phyloP scores from a whole-genome alignment of 2,113 vertebrate species.

The Brachyistius frenatus region DNA sequence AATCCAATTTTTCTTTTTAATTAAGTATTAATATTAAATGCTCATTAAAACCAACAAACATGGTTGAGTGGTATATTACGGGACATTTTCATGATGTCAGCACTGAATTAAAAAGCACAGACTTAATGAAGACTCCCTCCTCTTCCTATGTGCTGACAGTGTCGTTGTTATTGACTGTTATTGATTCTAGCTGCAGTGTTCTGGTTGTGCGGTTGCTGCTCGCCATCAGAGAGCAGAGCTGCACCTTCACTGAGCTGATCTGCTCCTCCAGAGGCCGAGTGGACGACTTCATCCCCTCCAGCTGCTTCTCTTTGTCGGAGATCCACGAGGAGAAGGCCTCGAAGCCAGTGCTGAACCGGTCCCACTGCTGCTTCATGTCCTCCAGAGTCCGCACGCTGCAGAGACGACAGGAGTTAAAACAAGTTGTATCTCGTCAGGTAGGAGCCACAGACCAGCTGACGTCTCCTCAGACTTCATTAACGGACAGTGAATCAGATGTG shows the following conservation, averaged over 20 bases:
- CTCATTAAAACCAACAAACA: too few species aligned
- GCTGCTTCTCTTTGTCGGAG: slow-evolving; percentile 90
- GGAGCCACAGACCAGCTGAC: background rate
- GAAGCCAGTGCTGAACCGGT: slow-evolving; percentile 90
- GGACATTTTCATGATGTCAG: background rate
- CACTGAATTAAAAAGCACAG: slow-evolving; percentile 19
- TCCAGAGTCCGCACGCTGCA: slow-evolving; percentile 92
- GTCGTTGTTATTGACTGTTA: background rate
- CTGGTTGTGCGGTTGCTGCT: slow-evolving; percentile 22
- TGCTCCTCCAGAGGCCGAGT: slow-evolving; percentile 87
- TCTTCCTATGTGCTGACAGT: background rate
- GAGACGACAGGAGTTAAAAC: slow-evolving; percentile 35
- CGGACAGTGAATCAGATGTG: background rate
- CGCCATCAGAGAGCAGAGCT: background rate
- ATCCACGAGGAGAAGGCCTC: slow-evolving; percentile 93
- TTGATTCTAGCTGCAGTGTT: slow-evolving; percentile 1
- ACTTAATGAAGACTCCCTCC: background rate
- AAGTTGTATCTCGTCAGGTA: too few species aligned
- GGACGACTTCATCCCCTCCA: slow-evolving; percentile 87
- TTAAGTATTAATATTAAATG: too few species aligned
- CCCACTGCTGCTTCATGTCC: slow-evolving; percentile 93
- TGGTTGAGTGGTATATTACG: too few species aligned
- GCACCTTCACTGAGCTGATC: slow-evolving; percentile 91
- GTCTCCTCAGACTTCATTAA: background rate
- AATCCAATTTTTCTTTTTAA: too few species aligned